Evolutionary conservation across 2,888 invertebrate species (phyloP).

Genomic region (Synergus itoensis): DNA sequence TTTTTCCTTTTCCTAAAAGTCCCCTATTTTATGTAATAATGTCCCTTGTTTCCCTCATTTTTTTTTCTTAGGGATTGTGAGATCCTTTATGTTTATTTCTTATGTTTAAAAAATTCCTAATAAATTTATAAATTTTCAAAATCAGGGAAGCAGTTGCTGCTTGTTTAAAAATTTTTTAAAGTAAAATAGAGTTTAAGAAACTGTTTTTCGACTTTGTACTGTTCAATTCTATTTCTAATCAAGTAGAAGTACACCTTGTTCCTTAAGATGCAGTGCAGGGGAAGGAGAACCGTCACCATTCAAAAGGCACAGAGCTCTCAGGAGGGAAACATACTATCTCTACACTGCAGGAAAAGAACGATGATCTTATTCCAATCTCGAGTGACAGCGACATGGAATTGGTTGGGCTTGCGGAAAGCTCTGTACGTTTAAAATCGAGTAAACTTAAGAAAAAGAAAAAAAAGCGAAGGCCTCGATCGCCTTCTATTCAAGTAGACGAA

Average conservation of each 20-base stretch:
- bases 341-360: slow-evolving; percentile 70
- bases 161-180: background rate
- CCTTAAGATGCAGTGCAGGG: slow-evolving; percentile 74
- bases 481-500: slow-evolving; percentile 3
- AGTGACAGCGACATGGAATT: slow-evolving; percentile 75
- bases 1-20: background rate
- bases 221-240: slow-evolving; percentile 59
- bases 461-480: slow-evolving; percentile 60
- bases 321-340: slow-evolving; percentile 59
- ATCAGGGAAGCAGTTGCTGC: background rate
- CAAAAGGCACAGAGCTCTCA: slow-evolving; percentile 64
- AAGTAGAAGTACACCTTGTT: slow-evolving; percentile 72
- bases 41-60: background rate
- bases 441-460: slow-evolving; percentile 65
- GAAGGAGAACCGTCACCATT: slow-evolving; percentile 73
- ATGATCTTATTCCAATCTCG: slow-evolving; percentile 73
- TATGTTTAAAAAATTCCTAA: background rate
- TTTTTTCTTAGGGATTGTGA: background rate
- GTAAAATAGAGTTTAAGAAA: background rate
- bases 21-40: too few species aligned
- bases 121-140: background rate
- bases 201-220: slow-evolving; percentile 1
- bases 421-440: slow-evolving; percentile 56
- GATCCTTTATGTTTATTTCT: background rate
- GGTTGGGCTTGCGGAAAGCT: slow-evolving; percentile 66